Evolutionary conservation across 2,113 vertebrate genomes (phyloP), one percentile per base, ranked within the genome.

Genomic region (Podarcis cretensis): DNA sequence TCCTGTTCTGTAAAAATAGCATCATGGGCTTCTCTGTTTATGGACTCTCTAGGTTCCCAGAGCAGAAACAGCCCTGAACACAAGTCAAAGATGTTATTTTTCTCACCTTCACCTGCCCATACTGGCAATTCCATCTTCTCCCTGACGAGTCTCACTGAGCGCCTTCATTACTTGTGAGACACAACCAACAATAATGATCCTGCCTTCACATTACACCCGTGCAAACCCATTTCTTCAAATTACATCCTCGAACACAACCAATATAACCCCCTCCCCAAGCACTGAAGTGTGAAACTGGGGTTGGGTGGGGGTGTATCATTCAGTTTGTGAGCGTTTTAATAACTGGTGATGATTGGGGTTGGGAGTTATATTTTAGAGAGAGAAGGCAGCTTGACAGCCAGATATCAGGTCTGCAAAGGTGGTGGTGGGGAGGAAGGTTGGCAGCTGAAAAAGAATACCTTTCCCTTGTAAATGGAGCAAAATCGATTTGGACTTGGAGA

Each of bases 381-480:
- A 13, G 4, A 20, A 54, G 23, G 65, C 69, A 21, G 0, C 18
- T 90, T 68, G 59, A 23, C 37, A 79, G 66, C 14, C 74, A 87
- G 84, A n/a, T 32, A 16, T 78, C 69, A 32, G 13, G 5, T 32
- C 48, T 30, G 82, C 35, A 27, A 76, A 35, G 88, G 3, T 73
- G 73, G 54, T 4, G 89, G 37, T 13, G 78, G 77, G n/a, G 87
- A 5, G 68, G 71, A 66, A 5, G 89, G 35, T 23, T 86, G 90
- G 18, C 75, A 92, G 75, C 73, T 83, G 14, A 85, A 79, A 86
- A 94, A 91, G 90, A 18, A 32, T 84, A 23, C 9, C 78, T 91
- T 95, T 87, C 68, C 90, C 63, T 78, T 92, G 87, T 73, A 90
- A 87, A 90, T 30, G 23, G 87, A 81, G 57, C n/a, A 85, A 76